These are phyloP conservation scores for Phrynocephalus vlangalii DNA, from an alignment of 2,797 vertebrate species.

Conservation along the genomic window DNA sequence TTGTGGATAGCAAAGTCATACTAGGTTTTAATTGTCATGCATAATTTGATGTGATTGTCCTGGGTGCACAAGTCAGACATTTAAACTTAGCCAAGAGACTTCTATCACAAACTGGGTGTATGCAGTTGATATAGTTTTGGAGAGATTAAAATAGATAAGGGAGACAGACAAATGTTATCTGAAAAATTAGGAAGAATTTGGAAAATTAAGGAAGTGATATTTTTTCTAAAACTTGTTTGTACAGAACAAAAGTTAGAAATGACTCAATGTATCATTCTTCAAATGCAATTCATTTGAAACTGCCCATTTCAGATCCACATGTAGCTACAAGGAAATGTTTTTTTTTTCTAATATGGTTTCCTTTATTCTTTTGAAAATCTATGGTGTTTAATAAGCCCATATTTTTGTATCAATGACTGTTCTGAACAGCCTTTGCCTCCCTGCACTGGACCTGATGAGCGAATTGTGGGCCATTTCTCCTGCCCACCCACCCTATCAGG, in stretches of 20 bases:
- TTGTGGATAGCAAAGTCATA: neutral
- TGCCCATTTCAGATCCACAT: conserved; percentile 52
- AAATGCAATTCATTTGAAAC: conserved; percentile 32
- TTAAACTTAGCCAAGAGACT: too few species aligned
- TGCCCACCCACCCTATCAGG: too few species aligned
- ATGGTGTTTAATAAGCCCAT: conserved; percentile 32
- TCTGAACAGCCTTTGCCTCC: too few species aligned
- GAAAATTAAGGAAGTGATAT: neutral
- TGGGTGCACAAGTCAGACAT: too few species aligned
- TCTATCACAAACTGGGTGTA: neutral
- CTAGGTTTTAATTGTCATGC: neutral
- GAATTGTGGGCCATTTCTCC: too few species aligned
- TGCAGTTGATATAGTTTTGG: neutral
- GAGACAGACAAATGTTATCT: neutral
- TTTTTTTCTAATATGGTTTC: conserved; percentile 55
- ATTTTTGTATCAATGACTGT: neutral
- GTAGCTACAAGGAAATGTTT: conserved; percentile 60
- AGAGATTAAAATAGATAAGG: neutral
- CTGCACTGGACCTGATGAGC: too few species aligned
- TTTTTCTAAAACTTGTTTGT: neutral
- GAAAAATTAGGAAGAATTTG: neutral
- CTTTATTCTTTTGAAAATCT: conserved; percentile 50
- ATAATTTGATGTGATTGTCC: neutral
- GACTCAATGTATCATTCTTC: conserved; percentile 47
- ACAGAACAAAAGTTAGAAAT: conserved; percentile 17